These are phyloP conservation scores for Poeciliopsis presidionis DNA, from an alignment of 2,797 vertebrate species.

Conservation along the genomic window DNA sequence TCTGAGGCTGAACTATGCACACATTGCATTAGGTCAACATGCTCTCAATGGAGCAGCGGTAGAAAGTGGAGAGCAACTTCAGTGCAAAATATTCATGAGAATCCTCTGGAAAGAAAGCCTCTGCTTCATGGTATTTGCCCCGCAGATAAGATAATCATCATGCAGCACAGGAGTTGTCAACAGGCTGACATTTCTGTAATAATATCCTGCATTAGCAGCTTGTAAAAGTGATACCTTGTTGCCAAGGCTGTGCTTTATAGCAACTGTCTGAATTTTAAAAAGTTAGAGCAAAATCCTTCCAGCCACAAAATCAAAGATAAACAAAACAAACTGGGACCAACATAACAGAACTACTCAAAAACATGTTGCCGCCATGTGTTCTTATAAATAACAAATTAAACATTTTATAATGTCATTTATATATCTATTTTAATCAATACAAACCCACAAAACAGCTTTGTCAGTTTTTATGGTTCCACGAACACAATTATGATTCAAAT, in stretches of 20 bases:
- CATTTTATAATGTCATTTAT: neutral
- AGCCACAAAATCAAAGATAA: neutral
- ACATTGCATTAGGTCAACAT: neutral
- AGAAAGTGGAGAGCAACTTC: neutral
- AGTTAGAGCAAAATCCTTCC: neutral
- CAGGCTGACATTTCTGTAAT: neutral
- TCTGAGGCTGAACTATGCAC: neutral
- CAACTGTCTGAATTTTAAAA: neutral
- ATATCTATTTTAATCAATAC: neutral
- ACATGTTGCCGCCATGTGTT: neutral
- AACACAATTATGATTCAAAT: conserved; percentile 12
- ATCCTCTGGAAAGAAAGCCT: neutral
- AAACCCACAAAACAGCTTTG: neutral
- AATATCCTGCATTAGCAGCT: neutral
- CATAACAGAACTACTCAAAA: neutral
- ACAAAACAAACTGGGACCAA: neutral
- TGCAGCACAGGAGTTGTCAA: neutral
- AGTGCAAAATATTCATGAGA: neutral
- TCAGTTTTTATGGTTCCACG: conserved; percentile 5
- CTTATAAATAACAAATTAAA: neutral
- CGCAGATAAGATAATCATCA: neutral
- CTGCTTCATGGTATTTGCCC: neutral
- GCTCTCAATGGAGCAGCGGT: neutral
- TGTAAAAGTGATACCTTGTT: neutral
- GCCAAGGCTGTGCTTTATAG: neutral